A percentile compares a stretch with the other conserved stretches of the same genome.
Conservation (phyloP, 2,797 vertebrate genomes). For the Cacajao melanocephalus region DNA sequence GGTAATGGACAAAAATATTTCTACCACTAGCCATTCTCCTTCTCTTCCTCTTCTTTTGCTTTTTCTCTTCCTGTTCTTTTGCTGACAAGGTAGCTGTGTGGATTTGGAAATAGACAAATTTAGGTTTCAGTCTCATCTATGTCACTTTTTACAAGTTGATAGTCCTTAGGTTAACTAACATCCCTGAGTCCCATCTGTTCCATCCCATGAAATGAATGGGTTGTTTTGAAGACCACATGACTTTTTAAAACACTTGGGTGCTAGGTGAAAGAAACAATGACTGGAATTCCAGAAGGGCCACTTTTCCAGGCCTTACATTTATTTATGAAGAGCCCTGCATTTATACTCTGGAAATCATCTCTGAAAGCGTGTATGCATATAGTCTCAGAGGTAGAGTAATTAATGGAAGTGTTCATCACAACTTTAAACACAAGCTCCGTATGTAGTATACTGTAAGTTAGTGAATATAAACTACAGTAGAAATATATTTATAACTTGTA, state of each 20-base stretch:
- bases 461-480: too few species aligned
- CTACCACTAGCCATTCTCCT: neutral
- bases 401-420: neutral
- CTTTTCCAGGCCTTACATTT: neutral
- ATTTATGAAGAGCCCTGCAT: neutral
- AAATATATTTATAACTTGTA: neutral
- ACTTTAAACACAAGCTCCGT: neutral
- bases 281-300: too few species aligned
- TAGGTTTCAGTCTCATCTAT: neutral
- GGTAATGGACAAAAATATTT: neutral
- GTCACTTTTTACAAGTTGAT: neutral
- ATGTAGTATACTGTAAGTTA: neutral
- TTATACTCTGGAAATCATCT: neutral
- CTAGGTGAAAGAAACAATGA: too few species aligned
- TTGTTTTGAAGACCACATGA: neutral
- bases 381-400: neutral
- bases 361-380: neutral
- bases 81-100: neutral
- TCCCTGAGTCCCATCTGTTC: neutral
- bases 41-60: neutral
- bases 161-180: neutral
- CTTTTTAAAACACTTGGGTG: neutral
- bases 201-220: neutral
- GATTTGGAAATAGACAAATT: neutral
- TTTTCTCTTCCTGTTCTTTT: neutral